These are phyloP conservation scores for Brenthis daphne DNA, from an alignment of 2,888 invertebrate genomes.

Conservation along the genomic window DNA sequence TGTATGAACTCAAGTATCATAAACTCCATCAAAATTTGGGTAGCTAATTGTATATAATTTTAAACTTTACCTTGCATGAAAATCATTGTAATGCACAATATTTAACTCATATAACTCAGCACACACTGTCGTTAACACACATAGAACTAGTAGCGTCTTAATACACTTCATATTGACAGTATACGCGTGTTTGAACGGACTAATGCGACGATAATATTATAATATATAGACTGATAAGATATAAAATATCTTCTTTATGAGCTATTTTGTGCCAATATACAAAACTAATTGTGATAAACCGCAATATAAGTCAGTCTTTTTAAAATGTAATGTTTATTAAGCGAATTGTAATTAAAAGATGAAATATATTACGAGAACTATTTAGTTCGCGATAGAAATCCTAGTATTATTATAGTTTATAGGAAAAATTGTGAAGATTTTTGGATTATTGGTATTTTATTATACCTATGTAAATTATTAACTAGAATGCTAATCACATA, in stretches of 20 bases:
- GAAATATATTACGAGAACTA: no score
- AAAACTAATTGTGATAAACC: no score
- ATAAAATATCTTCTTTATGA: background rate
- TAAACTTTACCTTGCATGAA: constrained; percentile 65
- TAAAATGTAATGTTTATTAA: no score
- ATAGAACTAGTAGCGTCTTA: constrained; percentile 41
- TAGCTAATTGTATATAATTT: constrained; percentile 3
- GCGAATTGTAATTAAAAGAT: no score
- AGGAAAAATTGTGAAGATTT: no score
- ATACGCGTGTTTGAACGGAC: background rate
- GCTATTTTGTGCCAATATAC: background rate
- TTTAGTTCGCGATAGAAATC: no score
- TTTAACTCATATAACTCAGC: constrained; percentile 58
- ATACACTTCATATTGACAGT: constrained; percentile 18
- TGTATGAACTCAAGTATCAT: background rate
- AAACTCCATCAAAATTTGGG: background rate
- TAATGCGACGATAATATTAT: background rate
- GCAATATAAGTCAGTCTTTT: no score
- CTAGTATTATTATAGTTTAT: no score
- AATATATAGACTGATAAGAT: background rate
- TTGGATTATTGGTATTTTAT: no score
- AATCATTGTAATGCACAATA: constrained; percentile 73
- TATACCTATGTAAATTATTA: no score
- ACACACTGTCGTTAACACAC: constrained; percentile 40
- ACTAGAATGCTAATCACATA: no score